Base-by-base conservation (phyloP, 2,888 invertebrate genomes). In the Pristionchus arcanus region DNA sequence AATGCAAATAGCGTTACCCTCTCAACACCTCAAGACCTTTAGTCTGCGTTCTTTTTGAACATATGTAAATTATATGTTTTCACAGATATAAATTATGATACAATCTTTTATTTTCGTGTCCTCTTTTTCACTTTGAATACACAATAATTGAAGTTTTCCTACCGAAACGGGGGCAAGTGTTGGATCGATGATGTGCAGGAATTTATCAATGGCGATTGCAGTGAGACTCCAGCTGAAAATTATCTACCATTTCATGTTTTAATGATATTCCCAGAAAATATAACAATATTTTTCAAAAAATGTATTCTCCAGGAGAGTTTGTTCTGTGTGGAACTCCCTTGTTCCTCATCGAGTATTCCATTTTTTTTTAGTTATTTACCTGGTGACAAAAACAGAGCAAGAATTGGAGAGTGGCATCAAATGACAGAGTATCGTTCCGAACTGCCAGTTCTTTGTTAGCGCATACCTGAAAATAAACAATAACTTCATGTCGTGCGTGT, bases 331-430 rank as follows among this genome's bases (percentile, higher is more conserved):
- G 42, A 25, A 74, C 19, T 55, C 42, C 9, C 42, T 49, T 49
- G n/a, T n/a, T n/a, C n/a, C n/a, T n/a, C n/a, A 28, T 11, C 7
- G 9, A 55, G 55, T 71, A 34, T 5, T 31, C n/a, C n/a, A n/a
- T n/a, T n/a, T n/a, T n/a, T n/a, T n/a, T n/a, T n/a, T n/a, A n/a
- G n/a, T 34, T 28, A 71, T 49, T 49, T 21, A 94, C 93, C 94
- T 94, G 81, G 94, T 95, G 81, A 95, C 94, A 90, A 95, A 94
- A n/a, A 95, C 95, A 19, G 94, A 93, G 89, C 95, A 94, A 31
- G 94, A 94, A 63, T 94, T 95, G 84, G 92, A 92, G 59, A 95
- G 89, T 0, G 95, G 94, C 92, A 94, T 92, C 31, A 95, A 87
- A 55, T 94, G 94, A 88, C 95, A 95, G 92, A 95, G 93, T n/a